A percentile compares a stretch with the other conserved stretches of the same genome.
Evolutionary conservation across 2,797 vertebrate species (phyloP).

Genomic region (Falco rusticolus): DNA sequence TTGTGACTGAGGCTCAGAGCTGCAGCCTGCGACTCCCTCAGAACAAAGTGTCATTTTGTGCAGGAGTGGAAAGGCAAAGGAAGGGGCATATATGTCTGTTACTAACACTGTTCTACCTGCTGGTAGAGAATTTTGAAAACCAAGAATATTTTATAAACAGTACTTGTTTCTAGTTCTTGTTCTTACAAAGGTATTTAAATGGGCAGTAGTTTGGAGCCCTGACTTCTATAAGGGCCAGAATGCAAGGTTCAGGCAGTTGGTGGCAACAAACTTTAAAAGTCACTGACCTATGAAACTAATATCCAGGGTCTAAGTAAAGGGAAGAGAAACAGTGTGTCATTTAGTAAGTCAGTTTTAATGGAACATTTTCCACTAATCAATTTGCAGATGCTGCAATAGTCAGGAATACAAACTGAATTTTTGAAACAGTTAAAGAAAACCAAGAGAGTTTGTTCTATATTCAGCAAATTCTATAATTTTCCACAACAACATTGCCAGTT

Average conservation of each 20-base stretch:
- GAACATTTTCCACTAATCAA: neutral
- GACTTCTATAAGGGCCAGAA: neutral
- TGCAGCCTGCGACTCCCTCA: fast-evolving
- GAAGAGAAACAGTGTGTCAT: neutral
- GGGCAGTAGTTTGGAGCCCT: neutral
- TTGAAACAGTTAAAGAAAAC: neutral
- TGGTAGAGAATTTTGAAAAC: neutral
- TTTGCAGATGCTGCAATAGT: neutral
- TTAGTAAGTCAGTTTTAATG: neutral
- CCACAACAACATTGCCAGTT: neutral
- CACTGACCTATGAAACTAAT: neutral
- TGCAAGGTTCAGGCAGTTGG: neutral
- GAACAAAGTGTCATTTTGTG: fast-evolving
- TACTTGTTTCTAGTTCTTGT: neutral
- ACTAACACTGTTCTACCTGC: neutral
- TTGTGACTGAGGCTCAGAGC: neutral
- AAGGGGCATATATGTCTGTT: fast-evolving
- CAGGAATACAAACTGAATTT: neutral
- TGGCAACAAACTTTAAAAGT: neutral
- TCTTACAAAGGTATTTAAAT: neutral
- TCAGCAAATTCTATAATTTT: neutral
- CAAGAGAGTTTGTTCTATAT: neutral
- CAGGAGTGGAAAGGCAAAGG: neutral
- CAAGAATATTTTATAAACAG: neutral
- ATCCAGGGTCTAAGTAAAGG: neutral